These are phyloP conservation scores for Ligdia adustata DNA, from an alignment of 2,888 invertebrate genomes.

Conservation along the genomic window DNA sequence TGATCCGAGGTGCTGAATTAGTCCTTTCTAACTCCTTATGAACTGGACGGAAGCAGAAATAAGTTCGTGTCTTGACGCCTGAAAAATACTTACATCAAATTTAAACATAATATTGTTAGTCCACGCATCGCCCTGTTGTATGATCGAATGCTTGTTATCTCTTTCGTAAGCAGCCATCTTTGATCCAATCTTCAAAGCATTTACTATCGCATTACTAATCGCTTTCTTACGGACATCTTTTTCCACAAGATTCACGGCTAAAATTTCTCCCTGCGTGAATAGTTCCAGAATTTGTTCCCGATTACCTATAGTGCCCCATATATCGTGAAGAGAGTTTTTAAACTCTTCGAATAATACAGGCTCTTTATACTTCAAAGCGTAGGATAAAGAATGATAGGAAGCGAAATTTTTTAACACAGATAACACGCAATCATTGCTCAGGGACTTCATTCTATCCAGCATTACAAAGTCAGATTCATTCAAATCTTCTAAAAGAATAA, in stretches of 20 bases:
- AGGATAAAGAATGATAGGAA: slow-evolving; percentile 46
- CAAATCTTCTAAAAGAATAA: slow-evolving; percentile 54
- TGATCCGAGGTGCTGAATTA: too few relatives aligned
- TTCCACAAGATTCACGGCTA: slow-evolving; percentile 17
- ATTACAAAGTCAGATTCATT: slow-evolving; percentile 38
- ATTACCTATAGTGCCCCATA: slow-evolving; percentile 14
- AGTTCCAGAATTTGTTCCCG: slow-evolving; percentile 3
- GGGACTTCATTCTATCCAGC: slow-evolving; percentile 41
- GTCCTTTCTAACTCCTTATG: too few relatives aligned
- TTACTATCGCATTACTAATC: slow-evolving; percentile 17
- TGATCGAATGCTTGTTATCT: slow-evolving; percentile 39
- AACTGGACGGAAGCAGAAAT: too few relatives aligned
- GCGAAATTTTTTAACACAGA: slow-evolving; percentile 46
- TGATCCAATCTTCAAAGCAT: neutral
- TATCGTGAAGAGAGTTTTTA: slow-evolving; percentile 29
- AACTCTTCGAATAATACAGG: slow-evolving; percentile 35
- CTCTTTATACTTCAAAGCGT: slow-evolving; percentile 43
- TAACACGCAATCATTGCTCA: slow-evolving; percentile 40
- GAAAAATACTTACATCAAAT: slow-evolving; percentile 40
- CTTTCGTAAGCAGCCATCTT: slow-evolving; percentile 33
- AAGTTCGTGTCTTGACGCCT: too few relatives aligned
- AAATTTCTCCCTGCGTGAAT: slow-evolving; percentile 20
- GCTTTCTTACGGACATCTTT: slow-evolving; percentile 26
- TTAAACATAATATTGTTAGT: slow-evolving; percentile 52
- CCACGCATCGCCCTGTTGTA: slow-evolving; percentile 54